A percentile compares a stretch with the other conserved stretches of the same genome.
Conservation (phyloP, 1,140 invertebrate species). For the Drosophila repleta region DNA sequence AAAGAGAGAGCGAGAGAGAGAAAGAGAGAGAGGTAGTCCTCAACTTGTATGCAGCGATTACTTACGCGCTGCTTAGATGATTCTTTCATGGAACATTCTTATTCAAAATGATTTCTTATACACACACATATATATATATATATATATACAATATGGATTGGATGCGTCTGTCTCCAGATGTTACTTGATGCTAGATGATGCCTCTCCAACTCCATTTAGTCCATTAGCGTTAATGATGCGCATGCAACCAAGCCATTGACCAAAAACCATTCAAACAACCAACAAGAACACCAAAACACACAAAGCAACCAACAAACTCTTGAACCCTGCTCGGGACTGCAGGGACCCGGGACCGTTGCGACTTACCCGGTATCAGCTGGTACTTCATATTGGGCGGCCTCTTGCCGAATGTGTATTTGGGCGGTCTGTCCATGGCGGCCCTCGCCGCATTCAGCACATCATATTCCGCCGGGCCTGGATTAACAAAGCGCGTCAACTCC, state of each 20-base stretch:
- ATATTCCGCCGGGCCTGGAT: conserved; percentile 93
- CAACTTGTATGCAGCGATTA: conserved; percentile 39
- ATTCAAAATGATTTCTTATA: conserved; percentile 36
- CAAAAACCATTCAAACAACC: conserved; percentile 53
- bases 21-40: conserved; percentile 20
- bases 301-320: conserved; percentile 17
- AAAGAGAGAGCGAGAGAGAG: conserved; percentile 12
- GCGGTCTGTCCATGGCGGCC: conserved; percentile 87
- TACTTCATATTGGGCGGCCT: conserved; percentile 73
- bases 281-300: conserved; percentile 37
- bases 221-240: conserved; percentile 45
- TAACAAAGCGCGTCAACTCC: conserved; percentile 88
- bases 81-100: conserved; percentile 40
- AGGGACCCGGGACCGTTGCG: conserved; percentile 23
- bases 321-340: neutral
- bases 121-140: conserved; percentile 35
- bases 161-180: conserved; percentile 44
- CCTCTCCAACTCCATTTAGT: conserved; percentile 28
- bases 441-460: conserved; percentile 90
- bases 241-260: conserved; percentile 60
- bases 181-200: conserved; percentile 28
- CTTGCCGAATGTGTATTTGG: conserved; percentile 87
- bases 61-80: conserved; percentile 62
- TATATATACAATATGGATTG: conserved; percentile 42
- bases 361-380: conserved; percentile 84